These are phyloP conservation scores for Serranus cabrilla DNA, from an alignment of 2,797 vertebrate species.

Conservation along the genomic window DNA sequence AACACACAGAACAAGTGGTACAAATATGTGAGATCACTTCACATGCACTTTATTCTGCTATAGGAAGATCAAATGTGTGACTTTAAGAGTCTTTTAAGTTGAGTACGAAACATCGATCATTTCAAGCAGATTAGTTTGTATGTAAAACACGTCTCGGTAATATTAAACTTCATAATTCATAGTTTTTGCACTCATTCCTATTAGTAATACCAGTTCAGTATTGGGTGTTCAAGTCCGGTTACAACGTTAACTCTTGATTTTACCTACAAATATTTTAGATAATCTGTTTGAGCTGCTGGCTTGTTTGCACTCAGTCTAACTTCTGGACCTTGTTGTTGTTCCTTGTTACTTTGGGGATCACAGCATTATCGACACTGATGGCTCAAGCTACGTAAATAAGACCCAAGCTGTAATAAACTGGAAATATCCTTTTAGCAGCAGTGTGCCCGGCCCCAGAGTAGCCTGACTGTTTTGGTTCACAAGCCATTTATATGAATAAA, in stretches of 20 bases:
- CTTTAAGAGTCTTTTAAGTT: too few species aligned
- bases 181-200: neutral
- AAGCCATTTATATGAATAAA: slow-evolving; percentile 76
- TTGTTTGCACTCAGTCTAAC: slow-evolving; percentile 17
- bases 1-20: too few species aligned
- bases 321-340: neutral
- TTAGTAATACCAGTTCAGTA: neutral
- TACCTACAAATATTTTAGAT: neutral
- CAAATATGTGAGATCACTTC: too few species aligned
- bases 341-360: neutral
- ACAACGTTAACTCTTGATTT: too few species aligned
- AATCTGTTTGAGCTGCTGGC: slow-evolving; percentile 1
- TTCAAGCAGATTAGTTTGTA: too few species aligned
- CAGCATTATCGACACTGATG: slow-evolving; percentile 10
- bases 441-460: slow-evolving; percentile 39
- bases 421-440: slow-evolving; percentile 42
- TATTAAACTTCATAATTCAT: too few species aligned
- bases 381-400: slow-evolving; percentile 14
- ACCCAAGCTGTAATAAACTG: slow-evolving; percentile 22
- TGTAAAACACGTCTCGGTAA: too few species aligned
- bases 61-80: too few species aligned
- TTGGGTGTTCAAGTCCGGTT: too few species aligned
- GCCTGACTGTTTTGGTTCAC: slow-evolving; percentile 70
- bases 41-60: too few species aligned
- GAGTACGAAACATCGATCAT: too few species aligned